Base-by-base conservation (phyloP, 2,797 vertebrate species). In the Fistularia tabacaria region DNA sequence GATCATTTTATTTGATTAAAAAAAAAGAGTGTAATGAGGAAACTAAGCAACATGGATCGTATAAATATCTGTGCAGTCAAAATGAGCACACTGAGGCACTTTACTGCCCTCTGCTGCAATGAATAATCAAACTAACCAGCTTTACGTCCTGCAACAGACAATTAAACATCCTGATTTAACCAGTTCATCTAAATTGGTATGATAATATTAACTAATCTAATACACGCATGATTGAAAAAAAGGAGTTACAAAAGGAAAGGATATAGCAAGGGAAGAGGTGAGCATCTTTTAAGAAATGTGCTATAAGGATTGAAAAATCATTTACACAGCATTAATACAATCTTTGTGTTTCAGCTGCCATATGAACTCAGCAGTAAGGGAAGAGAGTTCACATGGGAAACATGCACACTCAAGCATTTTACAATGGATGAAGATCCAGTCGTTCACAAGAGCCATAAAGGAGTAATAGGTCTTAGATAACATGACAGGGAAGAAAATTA, bases 51-150 rank as follows among this genome's bases (percentile, higher is more conserved):
- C 69, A 79, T 79, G 80, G 69, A 84, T 82, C 81, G 78, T 87
- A 90, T 84, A 90, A 88, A 88, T 85, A 87, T 77, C 62, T 84
- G 86, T 83, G 85, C 74, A 83, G 86, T 81, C 76, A 77, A 83
- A 85, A 80, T 55, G 72, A 81, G 77, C 79, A 82, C 81, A 81
- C 49, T 10, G 83, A 89, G 85, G 87, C 88, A 89, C 87, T 88
- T 88, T 41, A 62, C 64, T 85, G 87, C 86, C 82, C 79, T 82
- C 77, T 72, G 80, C 73, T 79, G 77, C 72, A 76, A 66, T 67
- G 56, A 80, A 53, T 73, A 43, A 60, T 57, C 66, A 71, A 41
- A 71, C 49, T 38, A 59, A 64, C 67, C 74, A 74, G 73, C 66
- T 57, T 60, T 14, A 73, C 38, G 49, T 73, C 64, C 76, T 76